Base-by-base conservation (phyloP, 2,797 vertebrate species). In the Pseudochromis fuscus region DNA sequence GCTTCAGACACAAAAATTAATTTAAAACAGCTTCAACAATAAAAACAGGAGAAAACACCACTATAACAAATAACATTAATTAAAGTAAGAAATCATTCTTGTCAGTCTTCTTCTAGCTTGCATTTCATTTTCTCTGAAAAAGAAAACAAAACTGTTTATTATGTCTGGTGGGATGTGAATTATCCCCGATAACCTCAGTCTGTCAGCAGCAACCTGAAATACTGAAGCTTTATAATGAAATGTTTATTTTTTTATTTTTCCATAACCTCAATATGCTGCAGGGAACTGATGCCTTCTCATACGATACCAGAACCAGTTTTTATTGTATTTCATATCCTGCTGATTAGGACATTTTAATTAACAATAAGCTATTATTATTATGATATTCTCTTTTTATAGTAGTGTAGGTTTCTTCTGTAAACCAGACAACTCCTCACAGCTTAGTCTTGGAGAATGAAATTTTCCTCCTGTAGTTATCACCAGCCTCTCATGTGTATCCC, bases 271-370 rank as follows among this genome's bases (percentile, higher is more conserved):
- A 7, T 72, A 7, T 68, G 44, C 72, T 78, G 23, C 52, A 28
- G 64, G 28, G 55, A 7, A 51, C 31, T 55, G 52, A 50, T 58
- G 60, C 18, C 16, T 70, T 65, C n/a, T 48, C 60, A 44, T 18
- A 71, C 62, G 38, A 77, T 60, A 40, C 31, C 42, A 65, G 38
- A 52, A 45, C 13, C n/a, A 24, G 12, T 62, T 77, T 78, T 61
- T 21, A 79, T 72, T 70, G 25, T 7, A 62, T 76, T 82, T 55
- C 0, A 80, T 78, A 84, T 85, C 46, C 37, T 69, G 60, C 21
- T 66, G 28, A 82, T 67, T 55, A 46, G 7, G 25, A 58, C 31
- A 37, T 75, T 78, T 79, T 44, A 44, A 72, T 69, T 65, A 57
- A 77, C 38, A 66, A 48, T 57, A n/a, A 67, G 30, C 28, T 19